Evolutionary conservation across 2,888 invertebrate species (phyloP).

Genomic region (Pomacea canaliculata): DNA sequence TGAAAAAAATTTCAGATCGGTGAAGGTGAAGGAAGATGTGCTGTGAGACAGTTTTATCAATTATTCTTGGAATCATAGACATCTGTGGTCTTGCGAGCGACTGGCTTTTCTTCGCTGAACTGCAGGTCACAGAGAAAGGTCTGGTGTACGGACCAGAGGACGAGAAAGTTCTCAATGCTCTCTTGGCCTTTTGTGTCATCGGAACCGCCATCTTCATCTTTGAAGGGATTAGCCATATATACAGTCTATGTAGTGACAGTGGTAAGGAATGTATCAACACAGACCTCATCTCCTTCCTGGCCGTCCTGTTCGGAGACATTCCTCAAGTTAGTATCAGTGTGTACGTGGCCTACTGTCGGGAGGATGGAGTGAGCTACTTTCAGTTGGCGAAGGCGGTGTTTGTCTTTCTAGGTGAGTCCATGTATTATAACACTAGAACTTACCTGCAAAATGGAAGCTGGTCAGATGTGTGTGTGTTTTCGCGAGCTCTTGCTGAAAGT

Average conservation of each 20-base stretch:
- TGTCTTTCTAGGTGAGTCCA: neutral
- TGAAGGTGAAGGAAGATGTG: too few species aligned
- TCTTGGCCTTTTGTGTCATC: neutral
- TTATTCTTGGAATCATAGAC: too few species aligned
- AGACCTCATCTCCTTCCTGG: neutral
- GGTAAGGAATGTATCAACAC: neutral
- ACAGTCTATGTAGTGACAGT: neutral
- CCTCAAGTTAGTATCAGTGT: neutral
- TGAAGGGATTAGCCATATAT: neutral
- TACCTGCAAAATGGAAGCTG: too few species aligned
- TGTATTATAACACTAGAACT: too few species aligned
- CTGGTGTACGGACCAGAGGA: neutral
- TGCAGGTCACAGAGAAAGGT: neutral
- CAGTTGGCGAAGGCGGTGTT: neutral
- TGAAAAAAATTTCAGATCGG: too few species aligned
- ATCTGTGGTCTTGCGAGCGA: too few species aligned
- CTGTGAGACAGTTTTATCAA: too few species aligned
- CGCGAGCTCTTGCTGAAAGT: too few species aligned
- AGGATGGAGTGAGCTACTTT: neutral
- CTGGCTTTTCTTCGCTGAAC: neutral
- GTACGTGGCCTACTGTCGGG: neutral
- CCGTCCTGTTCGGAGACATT: neutral
- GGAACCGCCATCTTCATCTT: neutral
- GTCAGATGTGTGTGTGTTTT: too few species aligned
- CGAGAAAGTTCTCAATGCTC: neutral